These are phyloP conservation scores for Uloborus diversus DNA, from an alignment of 1,140 invertebrate species.

Conservation along the genomic window DNA sequence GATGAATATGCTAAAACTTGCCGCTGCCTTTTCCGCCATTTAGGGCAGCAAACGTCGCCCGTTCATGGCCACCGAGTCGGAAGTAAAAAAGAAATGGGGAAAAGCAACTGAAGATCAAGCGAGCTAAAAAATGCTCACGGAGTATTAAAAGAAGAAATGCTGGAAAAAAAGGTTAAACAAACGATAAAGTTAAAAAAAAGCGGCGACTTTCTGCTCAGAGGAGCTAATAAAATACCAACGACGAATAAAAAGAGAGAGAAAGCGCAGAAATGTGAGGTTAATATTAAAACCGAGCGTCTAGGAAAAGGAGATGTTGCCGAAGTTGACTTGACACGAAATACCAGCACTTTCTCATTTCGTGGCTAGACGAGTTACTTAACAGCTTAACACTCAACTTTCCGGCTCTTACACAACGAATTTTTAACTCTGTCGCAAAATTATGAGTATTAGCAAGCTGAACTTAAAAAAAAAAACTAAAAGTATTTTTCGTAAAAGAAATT, in stretches of 20 bases:
- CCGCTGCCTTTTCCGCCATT: background rate
- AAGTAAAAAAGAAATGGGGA: slow-evolving; percentile 10
- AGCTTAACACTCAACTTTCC: too few species aligned
- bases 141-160: slow-evolving; percentile 53
- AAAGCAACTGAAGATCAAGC: slow-evolving; percentile 7
- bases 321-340: too few species aligned
- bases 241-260: slow-evolving; percentile 29
- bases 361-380: too few species aligned
- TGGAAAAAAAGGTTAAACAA: slow-evolving; percentile 38
- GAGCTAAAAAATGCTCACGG: slow-evolving; percentile 38
- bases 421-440: too few species aligned
- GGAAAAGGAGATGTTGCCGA: slow-evolving; percentile 34
- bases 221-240: slow-evolving; percentile 16
- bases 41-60: slow-evolving; percentile 7
- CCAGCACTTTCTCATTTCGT: too few species aligned
- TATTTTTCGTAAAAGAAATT: too few species aligned
- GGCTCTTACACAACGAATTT: too few species aligned
- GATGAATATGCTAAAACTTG: slow-evolving; percentile 48
- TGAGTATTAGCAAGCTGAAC: too few species aligned
- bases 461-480: too few species aligned
- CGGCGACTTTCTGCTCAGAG: slow-evolving; percentile 1
- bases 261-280: slow-evolving; percentile 56
- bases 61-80: slow-evolving; percentile 33
- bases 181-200: slow-evolving; percentile 33
- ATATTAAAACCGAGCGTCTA: slow-evolving; percentile 44